A percentile compares a stretch with the other conserved stretches of the same genome.
Evolutionary conservation across 2,888 invertebrate species (phyloP).

Genomic region (Eristalis tenax): DNA sequence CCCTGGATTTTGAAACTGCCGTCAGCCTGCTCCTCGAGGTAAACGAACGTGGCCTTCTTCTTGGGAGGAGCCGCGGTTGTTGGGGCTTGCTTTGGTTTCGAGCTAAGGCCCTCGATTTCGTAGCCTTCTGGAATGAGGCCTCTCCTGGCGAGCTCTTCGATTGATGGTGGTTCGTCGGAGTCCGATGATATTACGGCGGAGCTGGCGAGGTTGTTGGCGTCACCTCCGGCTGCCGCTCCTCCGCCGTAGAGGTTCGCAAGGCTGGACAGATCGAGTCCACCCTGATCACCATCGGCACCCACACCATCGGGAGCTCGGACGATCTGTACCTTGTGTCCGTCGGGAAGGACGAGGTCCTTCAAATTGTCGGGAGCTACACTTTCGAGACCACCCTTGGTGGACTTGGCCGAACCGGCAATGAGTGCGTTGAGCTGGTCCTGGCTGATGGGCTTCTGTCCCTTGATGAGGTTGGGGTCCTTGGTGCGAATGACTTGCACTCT

Average conservation of each 20-base stretch:
- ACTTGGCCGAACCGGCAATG: constrained; percentile 73
- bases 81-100: constrained; percentile 85
- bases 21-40: constrained; percentile 92
- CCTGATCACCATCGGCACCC: constrained; percentile 77
- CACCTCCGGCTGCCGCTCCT: constrained; percentile 76
- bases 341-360: constrained; percentile 87
- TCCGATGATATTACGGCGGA: constrained; percentile 82
- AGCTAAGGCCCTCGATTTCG: constrained; percentile 90
- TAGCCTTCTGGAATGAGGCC: constrained; percentile 91
- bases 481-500: constrained; percentile 88
- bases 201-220: constrained; percentile 79
- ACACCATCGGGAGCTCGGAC: constrained; percentile 85
- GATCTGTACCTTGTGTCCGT: constrained; percentile 89
- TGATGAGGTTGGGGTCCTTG: constrained; percentile 86
- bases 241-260: constrained; percentile 79
- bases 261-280: constrained; percentile 78
- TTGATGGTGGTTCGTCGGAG: constrained; percentile 85
- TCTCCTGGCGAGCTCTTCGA: constrained; percentile 89
- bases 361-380: constrained; percentile 81
- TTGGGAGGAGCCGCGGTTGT: constrained; percentile 83
- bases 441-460: constrained; percentile 82
- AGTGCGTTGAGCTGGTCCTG: constrained; percentile 81
- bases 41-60: constrained; percentile 93
- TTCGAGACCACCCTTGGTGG: constrained; percentile 61
- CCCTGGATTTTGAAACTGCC: constrained; percentile 93